Percentiles rank a stretch among this genome's conserved stretches.
phyloP scores from a whole-genome alignment of 2,113 vertebrate species.

The Reinhardtius hippoglossoides region DNA sequence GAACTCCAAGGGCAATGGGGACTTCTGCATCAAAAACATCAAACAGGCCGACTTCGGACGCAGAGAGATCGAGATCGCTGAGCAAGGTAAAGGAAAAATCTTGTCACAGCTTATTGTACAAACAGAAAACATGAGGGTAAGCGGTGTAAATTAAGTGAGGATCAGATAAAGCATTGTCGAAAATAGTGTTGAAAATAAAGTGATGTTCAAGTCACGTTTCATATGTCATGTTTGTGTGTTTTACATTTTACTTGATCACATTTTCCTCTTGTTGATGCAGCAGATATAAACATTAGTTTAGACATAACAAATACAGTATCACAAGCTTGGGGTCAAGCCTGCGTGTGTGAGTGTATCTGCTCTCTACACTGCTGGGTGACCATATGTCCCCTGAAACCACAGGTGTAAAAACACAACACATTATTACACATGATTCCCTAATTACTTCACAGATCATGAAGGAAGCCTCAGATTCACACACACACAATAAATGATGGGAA shows the following conservation, averaged over 20 bases:
- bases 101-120: not conserved
- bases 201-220: not conserved
- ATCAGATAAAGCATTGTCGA: not conserved
- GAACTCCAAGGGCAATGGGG: constrained; percentile 94
- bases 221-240: not conserved
- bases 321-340: not conserved
- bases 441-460: constrained; percentile 21
- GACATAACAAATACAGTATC: not conserved
- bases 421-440: not conserved
- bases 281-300: not conserved
- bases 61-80: constrained; percentile 97
- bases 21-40: constrained; percentile 99
- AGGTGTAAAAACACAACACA: not conserved
- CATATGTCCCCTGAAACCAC: constrained; percentile 48
- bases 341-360: not conserved
- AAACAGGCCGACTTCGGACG: constrained; percentile 98
- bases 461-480: not conserved
- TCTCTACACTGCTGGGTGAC: constrained; percentile 24
- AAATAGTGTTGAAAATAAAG: not conserved
- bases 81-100: constrained; percentile 84
- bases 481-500: constrained; percentile 16
- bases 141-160: not conserved
- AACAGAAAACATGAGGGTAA: not conserved
- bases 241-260: not conserved
- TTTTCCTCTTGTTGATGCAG: not conserved